Evolutionary conservation across 2,113 vertebrate genomes (phyloP).

Genomic region (Phalacrocorax aristotelis): DNA sequence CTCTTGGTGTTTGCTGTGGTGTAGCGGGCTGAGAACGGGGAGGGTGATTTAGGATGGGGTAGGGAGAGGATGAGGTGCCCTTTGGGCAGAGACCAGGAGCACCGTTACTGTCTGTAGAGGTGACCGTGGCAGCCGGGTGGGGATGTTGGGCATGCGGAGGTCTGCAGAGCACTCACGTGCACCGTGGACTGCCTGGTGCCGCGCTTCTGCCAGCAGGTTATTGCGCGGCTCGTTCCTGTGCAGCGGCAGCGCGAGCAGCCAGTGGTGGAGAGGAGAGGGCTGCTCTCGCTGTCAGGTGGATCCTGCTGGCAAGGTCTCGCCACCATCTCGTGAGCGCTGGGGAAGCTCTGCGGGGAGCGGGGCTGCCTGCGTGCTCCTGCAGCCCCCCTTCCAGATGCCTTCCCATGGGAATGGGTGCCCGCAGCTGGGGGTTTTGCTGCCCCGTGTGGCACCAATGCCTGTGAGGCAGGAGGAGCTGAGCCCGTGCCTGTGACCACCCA

Average conservation of each 20-base stretch:
- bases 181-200: not conserved
- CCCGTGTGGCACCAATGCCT: rapidly evolving
- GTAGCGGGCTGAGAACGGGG: not conserved
- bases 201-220: not conserved
- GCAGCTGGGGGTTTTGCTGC: not conserved
- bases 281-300: not conserved
- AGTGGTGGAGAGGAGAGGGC: not conserved
- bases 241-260: not conserved
- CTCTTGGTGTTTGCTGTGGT: not conserved
- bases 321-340: not conserved
- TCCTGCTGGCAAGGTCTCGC: not conserved
- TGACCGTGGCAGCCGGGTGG: not conserved
- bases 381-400: not conserved
- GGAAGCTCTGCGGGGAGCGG: rapidly evolving
- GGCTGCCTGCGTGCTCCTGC: not conserved
- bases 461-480: not conserved
- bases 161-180: not conserved
- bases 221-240: not conserved
- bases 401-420: rapidly evolving
- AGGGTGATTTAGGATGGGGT: not conserved
- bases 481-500: rapidly evolving
- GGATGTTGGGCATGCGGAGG: rapidly evolving
- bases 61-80: not conserved
- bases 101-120: rapidly evolving
- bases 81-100: not conserved